phyloP scores from a whole-genome alignment of 2,888 invertebrate species.

The Corythucha ciliata region DNA sequence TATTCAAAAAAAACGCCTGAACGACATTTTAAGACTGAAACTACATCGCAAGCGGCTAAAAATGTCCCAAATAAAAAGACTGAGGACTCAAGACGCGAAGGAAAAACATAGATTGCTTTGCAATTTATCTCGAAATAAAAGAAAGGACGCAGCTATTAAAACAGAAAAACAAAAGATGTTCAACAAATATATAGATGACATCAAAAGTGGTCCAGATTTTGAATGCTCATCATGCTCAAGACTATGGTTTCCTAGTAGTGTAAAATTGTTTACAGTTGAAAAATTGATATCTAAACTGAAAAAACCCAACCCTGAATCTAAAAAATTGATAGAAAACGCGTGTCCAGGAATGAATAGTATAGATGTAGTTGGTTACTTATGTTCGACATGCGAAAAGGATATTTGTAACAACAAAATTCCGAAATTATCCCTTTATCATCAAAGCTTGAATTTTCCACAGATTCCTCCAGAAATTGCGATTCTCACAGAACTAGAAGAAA shows the following conservation, averaged over 20 bases:
- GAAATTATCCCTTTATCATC: not conserved
- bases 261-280: not conserved
- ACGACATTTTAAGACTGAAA: too few species aligned
- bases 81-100: too few species aligned
- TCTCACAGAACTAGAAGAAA: slow-evolving; percentile 18
- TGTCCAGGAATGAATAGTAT: not conserved
- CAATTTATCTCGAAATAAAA: too few species aligned
- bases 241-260: not conserved
- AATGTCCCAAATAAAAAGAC: too few species aligned
- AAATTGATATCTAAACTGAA: not conserved
- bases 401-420: not conserved
- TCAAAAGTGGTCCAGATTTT: not conserved
- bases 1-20: too few species aligned
- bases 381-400: slow-evolving; percentile 12
- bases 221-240: not conserved
- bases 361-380: slow-evolving; percentile 4
- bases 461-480: slow-evolving; percentile 8
- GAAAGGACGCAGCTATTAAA: too few species aligned
- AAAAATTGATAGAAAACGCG: not conserved
- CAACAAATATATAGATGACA: too few species aligned
- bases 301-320: not conserved
- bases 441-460: slow-evolving; percentile 11
- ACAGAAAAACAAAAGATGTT: too few species aligned
- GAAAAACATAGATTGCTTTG: too few species aligned
- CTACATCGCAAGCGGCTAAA: too few species aligned